These are phyloP conservation scores for Lithobates sylvaticus DNA, from an alignment of 2,797 vertebrate species.

Conservation along the genomic window DNA sequence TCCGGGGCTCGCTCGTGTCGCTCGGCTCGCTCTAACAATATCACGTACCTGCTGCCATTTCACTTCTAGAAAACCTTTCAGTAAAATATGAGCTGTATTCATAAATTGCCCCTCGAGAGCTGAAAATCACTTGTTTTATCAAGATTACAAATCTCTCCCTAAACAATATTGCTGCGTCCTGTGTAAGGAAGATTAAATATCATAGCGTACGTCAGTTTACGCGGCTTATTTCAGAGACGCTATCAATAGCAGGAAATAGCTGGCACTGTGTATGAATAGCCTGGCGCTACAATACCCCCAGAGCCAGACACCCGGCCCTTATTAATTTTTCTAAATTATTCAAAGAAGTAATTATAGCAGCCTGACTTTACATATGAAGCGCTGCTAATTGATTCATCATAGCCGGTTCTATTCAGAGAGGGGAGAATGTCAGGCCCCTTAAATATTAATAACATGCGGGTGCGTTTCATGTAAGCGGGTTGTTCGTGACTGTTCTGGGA, in stretches of 20 bases:
- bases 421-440: slow-evolving; percentile 23
- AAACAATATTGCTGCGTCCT: slow-evolving; percentile 33
- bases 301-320: background rate
- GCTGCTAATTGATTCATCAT: slow-evolving; percentile 42
- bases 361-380: slow-evolving; percentile 41
- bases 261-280: background rate
- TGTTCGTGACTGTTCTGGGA: background rate
- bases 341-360: slow-evolving; percentile 32
- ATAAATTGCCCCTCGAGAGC: slow-evolving; percentile 1
- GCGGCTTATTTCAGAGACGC: background rate
- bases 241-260: slow-evolving; percentile 38
- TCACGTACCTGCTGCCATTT: slow-evolving; percentile 9
- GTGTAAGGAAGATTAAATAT: slow-evolving; percentile 20
- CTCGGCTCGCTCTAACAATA: background rate
- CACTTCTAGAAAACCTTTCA: background rate
- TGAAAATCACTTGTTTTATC: slow-evolving; percentile 30
- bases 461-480: background rate
- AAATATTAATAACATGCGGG: slow-evolving; percentile 23
- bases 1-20: background rate
- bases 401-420: slow-evolving; percentile 7
- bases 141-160: slow-evolving; percentile 14
- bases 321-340: slow-evolving; percentile 43
- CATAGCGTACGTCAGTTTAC: background rate
- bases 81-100: background rate
- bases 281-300: background rate